phyloP scores from a whole-genome alignment of 2,113 vertebrate species.

The Rhabdomys dilectus region DNA sequence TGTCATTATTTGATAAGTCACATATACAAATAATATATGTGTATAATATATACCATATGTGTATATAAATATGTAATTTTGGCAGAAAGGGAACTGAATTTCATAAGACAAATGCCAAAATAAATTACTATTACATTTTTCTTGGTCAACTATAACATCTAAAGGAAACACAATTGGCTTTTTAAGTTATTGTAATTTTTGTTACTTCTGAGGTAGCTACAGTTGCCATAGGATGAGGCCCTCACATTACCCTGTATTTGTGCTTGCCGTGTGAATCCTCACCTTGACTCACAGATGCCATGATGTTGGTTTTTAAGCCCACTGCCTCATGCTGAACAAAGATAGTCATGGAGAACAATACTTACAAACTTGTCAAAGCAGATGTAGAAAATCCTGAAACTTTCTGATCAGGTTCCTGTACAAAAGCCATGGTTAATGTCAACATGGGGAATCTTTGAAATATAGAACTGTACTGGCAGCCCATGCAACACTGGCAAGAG shows the following conservation, averaged over 20 bases:
- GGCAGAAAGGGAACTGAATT: not conserved
- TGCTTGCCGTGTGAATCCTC: not conserved
- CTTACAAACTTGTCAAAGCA: not conserved
- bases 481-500: not conserved
- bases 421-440: not conserved
- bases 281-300: not conserved
- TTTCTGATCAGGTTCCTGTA: not conserved
- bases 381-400: not conserved
- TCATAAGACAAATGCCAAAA: not conserved
- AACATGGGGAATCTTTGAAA: not conserved
- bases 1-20: not conserved
- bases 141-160: not conserved
- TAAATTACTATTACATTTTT: not conserved
- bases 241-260: not conserved
- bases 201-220: not conserved
- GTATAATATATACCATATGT: not conserved
- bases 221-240: not conserved
- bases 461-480: not conserved
- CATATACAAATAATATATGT: not conserved
- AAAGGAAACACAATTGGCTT: not conserved
- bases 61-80: not conserved
- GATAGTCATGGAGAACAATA: not conserved
- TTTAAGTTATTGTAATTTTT: not conserved
- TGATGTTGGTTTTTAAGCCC: too few relatives aligned
- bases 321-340: not conserved